Evolutionary conservation across 2,888 invertebrate genomes (phyloP).

Genomic region (Drosophila prostipennis): DNA sequence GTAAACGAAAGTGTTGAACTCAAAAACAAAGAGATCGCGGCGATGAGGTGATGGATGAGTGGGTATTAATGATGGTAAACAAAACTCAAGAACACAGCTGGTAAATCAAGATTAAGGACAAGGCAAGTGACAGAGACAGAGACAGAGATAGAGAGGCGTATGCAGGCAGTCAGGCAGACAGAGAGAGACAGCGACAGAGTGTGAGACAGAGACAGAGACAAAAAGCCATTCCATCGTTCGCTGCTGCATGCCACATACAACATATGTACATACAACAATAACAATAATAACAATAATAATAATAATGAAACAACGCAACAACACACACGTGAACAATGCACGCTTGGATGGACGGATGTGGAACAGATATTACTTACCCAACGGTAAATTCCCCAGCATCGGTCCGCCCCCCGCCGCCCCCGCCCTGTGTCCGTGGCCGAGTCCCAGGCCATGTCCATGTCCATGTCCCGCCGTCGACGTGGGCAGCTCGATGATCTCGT

Average conservation of each 20-base stretch:
- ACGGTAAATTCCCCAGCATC: slow-evolving; percentile 83
- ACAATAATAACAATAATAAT: background rate
- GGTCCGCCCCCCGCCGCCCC: slow-evolving; percentile 72
- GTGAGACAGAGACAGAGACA: slow-evolving; percentile 36
- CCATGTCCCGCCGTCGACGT: slow-evolving; percentile 56
- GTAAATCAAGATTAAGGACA: slow-evolving; percentile 45
- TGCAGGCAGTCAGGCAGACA: slow-evolving; percentile 4
- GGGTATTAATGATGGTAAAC: slow-evolving; percentile 24
- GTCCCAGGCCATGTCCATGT: slow-evolving; percentile 42
- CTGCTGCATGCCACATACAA: slow-evolving; percentile 44
- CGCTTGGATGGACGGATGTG: slow-evolving; percentile 36
- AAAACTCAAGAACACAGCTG: slow-evolving; percentile 57
- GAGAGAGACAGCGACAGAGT: slow-evolving; percentile 32
- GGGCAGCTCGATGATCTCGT: slow-evolving; percentile 83
- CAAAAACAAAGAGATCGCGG: slow-evolving; percentile 18
- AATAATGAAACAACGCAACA: no score
- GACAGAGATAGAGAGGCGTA: slow-evolving; percentile 27
- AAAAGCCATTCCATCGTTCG: slow-evolving; percentile 49
- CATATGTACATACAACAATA: background rate
- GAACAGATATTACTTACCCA: slow-evolving; percentile 79
- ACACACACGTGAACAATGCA: background rate
- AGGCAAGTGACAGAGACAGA: slow-evolving; percentile 28
- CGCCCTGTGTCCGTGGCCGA: slow-evolving; percentile 41
- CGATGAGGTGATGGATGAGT: slow-evolving; percentile 37
- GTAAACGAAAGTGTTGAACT: slow-evolving; percentile 13